A percentile compares a stretch with the other conserved stretches of the same genome.
These are phyloP conservation scores for Drosophila demipolita DNA, from an alignment of 2,888 invertebrate genomes.

Conservation along the genomic window DNA sequence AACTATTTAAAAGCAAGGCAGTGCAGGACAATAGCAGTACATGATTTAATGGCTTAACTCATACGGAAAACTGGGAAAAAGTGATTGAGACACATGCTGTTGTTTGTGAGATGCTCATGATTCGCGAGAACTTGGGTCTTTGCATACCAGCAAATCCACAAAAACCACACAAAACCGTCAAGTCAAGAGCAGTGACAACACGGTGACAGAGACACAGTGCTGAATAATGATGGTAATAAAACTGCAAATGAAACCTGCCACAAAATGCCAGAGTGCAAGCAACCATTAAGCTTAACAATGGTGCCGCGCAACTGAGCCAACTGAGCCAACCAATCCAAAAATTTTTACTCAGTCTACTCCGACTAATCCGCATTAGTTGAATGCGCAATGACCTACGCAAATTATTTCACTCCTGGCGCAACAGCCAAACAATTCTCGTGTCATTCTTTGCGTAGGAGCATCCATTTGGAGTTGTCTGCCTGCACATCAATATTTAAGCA, in stretches of 20 bases:
- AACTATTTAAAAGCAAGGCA: constrained; percentile 1
- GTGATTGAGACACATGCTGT: constrained; percentile 24
- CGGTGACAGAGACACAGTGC: constrained; percentile 24
- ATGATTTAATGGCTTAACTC: constrained; percentile 30
- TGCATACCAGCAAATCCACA: constrained; percentile 16
- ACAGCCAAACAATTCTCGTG: constrained; percentile 32
- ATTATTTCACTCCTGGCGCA: constrained; percentile 49
- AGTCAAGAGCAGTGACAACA: constrained; percentile 45
- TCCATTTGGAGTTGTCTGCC: constrained; percentile 25
- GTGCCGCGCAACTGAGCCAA: not conserved
- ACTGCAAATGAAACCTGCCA: constrained; percentile 56
- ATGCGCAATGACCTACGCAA: constrained; percentile 48
- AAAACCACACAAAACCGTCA: constrained; percentile 39
- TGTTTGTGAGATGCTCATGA: constrained; percentile 12
- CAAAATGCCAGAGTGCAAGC: constrained; percentile 54
- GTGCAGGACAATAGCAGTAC: constrained; percentile 17
- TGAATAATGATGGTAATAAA: constrained; percentile 70
- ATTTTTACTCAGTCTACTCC: constrained; percentile 13
- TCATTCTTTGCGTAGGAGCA: constrained; percentile 28
- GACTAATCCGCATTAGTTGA: constrained; percentile 56
- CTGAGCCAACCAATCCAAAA: not conserved
- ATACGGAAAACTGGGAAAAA: constrained; percentile 21
- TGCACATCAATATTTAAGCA: constrained; percentile 56
- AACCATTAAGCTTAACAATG: constrained; percentile 42
- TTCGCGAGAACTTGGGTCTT: not conserved